Percentiles rank a stretch among this genome's conserved stretches.
Conservation (phyloP, 2,113 vertebrate species). For the Menura novaehollandiae region DNA sequence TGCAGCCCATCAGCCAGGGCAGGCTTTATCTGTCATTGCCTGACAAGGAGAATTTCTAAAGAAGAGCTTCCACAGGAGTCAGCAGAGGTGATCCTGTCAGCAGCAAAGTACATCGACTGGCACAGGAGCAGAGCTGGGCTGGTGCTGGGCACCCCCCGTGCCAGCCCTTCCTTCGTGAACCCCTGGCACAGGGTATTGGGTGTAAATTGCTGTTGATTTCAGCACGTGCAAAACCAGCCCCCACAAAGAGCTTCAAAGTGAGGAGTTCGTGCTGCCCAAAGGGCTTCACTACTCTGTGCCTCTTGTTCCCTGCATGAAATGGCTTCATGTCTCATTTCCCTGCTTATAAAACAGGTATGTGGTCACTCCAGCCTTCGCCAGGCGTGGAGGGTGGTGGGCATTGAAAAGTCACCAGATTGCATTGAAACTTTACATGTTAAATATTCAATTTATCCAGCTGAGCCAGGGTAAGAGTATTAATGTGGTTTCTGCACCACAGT, state of each 20-base stretch:
- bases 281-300: not conserved
- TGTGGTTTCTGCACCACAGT: not conserved
- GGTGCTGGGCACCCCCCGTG: not conserved
- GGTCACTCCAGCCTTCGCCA: not conserved
- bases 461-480: not conserved
- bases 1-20: not conserved
- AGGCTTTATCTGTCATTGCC: not conserved
- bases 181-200: not conserved
- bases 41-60: not conserved
- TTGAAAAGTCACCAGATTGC: not conserved
- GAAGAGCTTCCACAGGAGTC: not conserved
- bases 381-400: not conserved
- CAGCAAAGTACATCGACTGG: fast-evolving
- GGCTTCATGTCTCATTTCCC: not conserved
- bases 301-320: not conserved
- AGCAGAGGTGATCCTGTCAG: not conserved
- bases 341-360: not conserved
- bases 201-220: not conserved
- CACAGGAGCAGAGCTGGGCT: not conserved
- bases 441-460: not conserved
- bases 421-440: not conserved
- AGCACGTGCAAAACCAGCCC: not conserved
- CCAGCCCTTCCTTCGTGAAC: not conserved
- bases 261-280: not conserved
- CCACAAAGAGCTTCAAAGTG: not conserved